A percentile compares a stretch with the other conserved stretches of the same genome.
phyloP scores from a whole-genome alignment of 2,797 vertebrate genomes.

The Pseudochirops corinnae region DNA sequence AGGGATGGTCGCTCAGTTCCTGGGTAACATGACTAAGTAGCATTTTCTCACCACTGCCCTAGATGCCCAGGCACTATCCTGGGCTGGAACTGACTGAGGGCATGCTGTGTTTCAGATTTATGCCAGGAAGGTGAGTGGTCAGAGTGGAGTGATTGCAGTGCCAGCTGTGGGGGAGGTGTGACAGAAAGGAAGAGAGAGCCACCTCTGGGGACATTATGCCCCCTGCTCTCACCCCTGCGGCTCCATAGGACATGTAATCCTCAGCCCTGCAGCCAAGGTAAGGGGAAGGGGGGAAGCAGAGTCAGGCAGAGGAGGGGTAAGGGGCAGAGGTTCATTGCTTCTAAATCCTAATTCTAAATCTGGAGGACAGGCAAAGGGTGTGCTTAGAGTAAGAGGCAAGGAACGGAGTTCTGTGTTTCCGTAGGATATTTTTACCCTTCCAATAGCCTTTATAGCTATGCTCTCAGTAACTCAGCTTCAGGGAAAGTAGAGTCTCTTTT shows the following conservation, averaged over 20 bases:
- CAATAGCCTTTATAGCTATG: not conserved
- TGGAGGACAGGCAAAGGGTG: not conserved
- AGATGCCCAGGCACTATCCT: not conserved
- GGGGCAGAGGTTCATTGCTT: not conserved
- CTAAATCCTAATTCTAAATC: not conserved
- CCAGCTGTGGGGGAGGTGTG: conserved; percentile 86
- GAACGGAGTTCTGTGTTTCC: not conserved
- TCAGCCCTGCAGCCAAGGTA: not conserved
- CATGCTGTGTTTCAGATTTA: conserved; percentile 72
- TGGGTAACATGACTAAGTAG: not conserved
- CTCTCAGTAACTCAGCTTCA: not conserved
- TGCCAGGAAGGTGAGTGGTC: conserved; percentile 90
- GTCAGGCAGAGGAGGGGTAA: not conserved
- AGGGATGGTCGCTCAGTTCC: not conserved
- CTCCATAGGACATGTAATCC: conserved; percentile 83
- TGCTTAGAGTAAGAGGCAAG: not conserved
- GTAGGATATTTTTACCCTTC: not conserved
- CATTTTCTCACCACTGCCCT: not conserved
- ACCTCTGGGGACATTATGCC: conserved; percentile 82
- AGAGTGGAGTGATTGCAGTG: conserved; percentile 89
- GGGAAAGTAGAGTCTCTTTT: not conserved
- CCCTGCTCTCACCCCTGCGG: conserved; percentile 78
- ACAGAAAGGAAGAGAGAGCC: conserved; percentile 85
- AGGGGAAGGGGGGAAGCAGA: not conserved
- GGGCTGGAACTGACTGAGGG: fast-evolving